Evolutionary conservation across 2,888 invertebrate genomes (phyloP).

Genomic region (Melipona beecheii): DNA sequence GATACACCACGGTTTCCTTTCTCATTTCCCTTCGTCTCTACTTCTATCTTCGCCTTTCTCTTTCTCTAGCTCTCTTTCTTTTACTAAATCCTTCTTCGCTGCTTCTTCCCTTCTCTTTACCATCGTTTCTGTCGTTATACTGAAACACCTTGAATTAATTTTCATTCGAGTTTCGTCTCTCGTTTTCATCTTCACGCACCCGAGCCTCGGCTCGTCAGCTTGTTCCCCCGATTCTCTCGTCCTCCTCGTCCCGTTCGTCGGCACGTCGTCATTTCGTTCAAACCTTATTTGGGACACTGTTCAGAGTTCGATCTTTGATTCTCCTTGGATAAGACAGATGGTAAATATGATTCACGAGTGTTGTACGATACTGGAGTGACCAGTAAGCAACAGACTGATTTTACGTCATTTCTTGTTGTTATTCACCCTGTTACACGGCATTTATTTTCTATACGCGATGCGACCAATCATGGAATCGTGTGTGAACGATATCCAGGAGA

Average conservation of each 20-base stretch:
- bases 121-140: background rate
- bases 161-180: background rate
- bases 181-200: background rate
- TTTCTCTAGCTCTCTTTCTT: constrained; percentile 5
- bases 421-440: background rate
- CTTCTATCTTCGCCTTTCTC: constrained; percentile 23
- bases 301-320: constrained; percentile 17
- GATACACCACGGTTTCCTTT: constrained; percentile 62
- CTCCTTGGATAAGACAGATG: constrained; percentile 40
- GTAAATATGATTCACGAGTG: constrained; percentile 47
- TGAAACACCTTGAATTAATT: background rate
- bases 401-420: background rate
- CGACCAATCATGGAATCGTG: constrained; percentile 16
- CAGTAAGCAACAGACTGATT: constrained; percentile 10
- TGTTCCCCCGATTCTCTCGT: background rate
- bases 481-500: constrained; percentile 37
- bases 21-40: constrained; percentile 40
- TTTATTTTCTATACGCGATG: constrained; percentile 30
- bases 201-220: background rate
- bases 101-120: background rate
- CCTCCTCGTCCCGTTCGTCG: background rate
- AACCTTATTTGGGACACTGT: constrained; percentile 15
- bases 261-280: constrained; percentile 19
- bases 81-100: constrained; percentile 6
- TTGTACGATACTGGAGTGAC: constrained; percentile 27